phyloP scores from a whole-genome alignment of 2,888 invertebrate genomes.

The Pterobdella sp. region DNA sequence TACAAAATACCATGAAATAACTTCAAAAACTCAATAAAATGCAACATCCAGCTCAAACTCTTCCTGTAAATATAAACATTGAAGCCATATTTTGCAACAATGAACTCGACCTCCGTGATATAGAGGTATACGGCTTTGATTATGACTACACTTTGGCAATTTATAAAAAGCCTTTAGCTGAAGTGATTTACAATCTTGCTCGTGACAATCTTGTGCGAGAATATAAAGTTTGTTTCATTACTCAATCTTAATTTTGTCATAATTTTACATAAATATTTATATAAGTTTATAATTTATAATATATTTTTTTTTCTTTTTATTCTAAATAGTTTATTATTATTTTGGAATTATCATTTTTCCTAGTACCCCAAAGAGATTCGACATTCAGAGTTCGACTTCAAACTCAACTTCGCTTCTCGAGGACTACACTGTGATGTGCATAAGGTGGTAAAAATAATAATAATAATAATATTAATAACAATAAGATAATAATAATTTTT shows the following conservation, averaged over 20 bases:
- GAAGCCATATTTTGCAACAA: slow-evolving; percentile 91
- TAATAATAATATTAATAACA: background rate
- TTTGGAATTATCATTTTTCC: slow-evolving; percentile 46
- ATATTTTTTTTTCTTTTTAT: no score
- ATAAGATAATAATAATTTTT: slow-evolving; percentile 22
- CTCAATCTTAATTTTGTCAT: background rate
- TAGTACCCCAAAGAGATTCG: slow-evolving; percentile 77
- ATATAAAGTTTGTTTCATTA: slow-evolving; percentile 64
- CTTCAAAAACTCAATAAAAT: background rate
- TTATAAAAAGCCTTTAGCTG: slow-evolving; percentile 80
- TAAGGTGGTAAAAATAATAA: slow-evolving; percentile 55
- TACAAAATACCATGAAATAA: background rate
- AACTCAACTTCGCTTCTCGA: slow-evolving; percentile 85
- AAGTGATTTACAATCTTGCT: slow-evolving; percentile 80
- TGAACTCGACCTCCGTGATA: slow-evolving; percentile 79
- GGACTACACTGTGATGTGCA: slow-evolving; percentile 97
- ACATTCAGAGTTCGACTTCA: slow-evolving; percentile 59
- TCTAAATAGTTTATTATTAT: no score
- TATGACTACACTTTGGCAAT: slow-evolving; percentile 95
- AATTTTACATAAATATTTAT: slow-evolving; percentile 5
- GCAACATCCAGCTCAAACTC: slow-evolving; percentile 32
- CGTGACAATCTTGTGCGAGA: slow-evolving; percentile 75
- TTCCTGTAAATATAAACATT: slow-evolving; percentile 54
- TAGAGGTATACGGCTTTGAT: slow-evolving; percentile 89
- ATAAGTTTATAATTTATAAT: no score